Percentiles rank a stretch among this genome's conserved stretches.
Evolutionary conservation across 2,888 invertebrate species (phyloP).

Genomic region (Sphaerophoria rueppellii): DNA sequence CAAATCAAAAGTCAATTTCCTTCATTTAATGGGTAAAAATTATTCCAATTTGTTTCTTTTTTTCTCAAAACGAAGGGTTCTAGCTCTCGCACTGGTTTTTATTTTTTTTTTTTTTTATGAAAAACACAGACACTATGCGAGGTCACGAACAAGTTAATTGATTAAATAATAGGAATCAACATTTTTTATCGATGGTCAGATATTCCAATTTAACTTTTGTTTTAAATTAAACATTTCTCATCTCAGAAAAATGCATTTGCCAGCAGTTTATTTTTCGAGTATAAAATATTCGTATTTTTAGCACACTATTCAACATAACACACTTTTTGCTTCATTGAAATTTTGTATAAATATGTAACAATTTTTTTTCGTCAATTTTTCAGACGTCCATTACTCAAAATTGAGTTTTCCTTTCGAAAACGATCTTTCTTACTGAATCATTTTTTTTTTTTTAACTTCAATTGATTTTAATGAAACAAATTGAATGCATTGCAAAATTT

Average conservation of each 20-base stretch:
- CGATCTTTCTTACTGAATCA: constrained; percentile 8
- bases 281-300: constrained; percentile 65
- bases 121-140: constrained; percentile 37
- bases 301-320: constrained; percentile 70
- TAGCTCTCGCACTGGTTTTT: constrained; percentile 27
- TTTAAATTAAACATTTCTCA: constrained; percentile 48
- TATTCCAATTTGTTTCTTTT: background rate
- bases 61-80: constrained; percentile 4
- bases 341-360: constrained; percentile 49
- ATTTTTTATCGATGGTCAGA: constrained; percentile 30
- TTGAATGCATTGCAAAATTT: constrained; percentile 42
- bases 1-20: constrained; percentile 41
- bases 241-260: constrained; percentile 63
- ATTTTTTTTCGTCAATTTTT: constrained; percentile 7
- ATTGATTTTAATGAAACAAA: constrained; percentile 30
- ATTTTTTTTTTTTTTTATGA: constrained; percentile 11
- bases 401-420: constrained; percentile 5
- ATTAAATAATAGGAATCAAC: constrained; percentile 61
- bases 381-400: constrained; percentile 27
- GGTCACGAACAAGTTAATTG: constrained; percentile 54
- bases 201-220: constrained; percentile 48
- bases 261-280: constrained; percentile 57
- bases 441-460: constrained; percentile 8
- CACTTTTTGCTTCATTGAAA: constrained; percentile 52
- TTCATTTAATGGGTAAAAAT: constrained; percentile 8